Base-by-base conservation (phyloP, 2,888 invertebrate species). In the Microplitis manilae region DNA sequence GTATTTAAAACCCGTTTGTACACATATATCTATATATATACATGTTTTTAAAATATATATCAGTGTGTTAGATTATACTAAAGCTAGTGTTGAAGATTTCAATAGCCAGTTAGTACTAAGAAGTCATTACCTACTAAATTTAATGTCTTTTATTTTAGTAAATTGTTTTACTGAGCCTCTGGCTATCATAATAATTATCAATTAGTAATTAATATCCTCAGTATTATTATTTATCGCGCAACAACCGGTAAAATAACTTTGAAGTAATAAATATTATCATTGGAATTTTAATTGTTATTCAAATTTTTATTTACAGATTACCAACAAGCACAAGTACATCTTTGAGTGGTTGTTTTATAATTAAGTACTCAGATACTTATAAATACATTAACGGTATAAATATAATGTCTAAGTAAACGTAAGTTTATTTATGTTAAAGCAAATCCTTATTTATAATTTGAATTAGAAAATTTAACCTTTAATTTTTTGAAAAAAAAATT, bases 81-180 rank as follows among this genome's bases (percentile, higher is more conserved):
- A 50, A 50, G 50, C 50, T 50, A 50, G 50, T 50, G 50, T 50
- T 13, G 50, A 50, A 50, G 50, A 50, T 13, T 50, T 50, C 50
- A 50, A 50, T 50, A 50, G 50, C 50, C 50, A 50, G 50, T 50
- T 50, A 13, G 13, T 50, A 50, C 50, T 13, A 50, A 50, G 50
- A 50, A 50, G 50, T 50, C 50, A 50, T 50, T 50, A 50, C 50
- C 50, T 50, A 50, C 50, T 50, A 50, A 50, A 50, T 50, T 50
- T 50, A 50, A 13, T 50, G 50, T 50, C 9, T 50, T 50, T 50
- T 50, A 50, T 50, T 50, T 50, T 50, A 13, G 50, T 50, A 50
- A 30, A 30, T 30, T 50, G 8, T 50, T 50, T 13, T 13, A 9
- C 13, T 6, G 2, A 30, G 30, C 30, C 30, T 13, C 50, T 50